Percentiles rank a stretch among this genome's conserved stretches.
Evolutionary conservation across 2,113 vertebrate genomes (phyloP).

Genomic region (Girardinichthys multiradiatus): DNA sequence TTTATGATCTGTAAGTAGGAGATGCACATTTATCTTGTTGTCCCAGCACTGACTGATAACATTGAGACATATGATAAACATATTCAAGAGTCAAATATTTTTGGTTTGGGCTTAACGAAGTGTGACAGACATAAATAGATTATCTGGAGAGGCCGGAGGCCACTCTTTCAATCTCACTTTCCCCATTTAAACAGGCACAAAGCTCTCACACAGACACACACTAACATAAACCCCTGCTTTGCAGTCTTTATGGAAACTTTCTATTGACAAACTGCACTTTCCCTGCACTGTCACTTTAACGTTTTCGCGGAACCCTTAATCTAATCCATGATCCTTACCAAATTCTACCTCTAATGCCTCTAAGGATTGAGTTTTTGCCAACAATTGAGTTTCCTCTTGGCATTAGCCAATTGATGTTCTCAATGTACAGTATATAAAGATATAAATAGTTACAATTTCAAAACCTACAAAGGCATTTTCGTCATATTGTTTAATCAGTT

Average conservation of each 20-base stretch:
- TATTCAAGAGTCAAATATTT: slow-evolving; percentile 65
- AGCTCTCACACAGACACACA: neutral
- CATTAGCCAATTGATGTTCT: too few relatives aligned
- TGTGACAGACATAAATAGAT: slow-evolving; percentile 76
- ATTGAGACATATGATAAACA: slow-evolving; percentile 71
- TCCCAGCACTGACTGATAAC: slow-evolving; percentile 57
- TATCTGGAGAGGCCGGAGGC: slow-evolving; percentile 70
- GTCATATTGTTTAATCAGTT: too few relatives aligned
- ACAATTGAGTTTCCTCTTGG: too few relatives aligned
- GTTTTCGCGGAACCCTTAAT: neutral
- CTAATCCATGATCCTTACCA: too few relatives aligned
- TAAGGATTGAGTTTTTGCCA: too few relatives aligned
- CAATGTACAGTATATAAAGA: too few relatives aligned
- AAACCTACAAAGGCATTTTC: too few relatives aligned
- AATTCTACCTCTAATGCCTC: too few relatives aligned
- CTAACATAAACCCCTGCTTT: neutral
- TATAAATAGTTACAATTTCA: too few relatives aligned
- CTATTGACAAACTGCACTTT: neutral
- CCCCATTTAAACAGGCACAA: slow-evolving; percentile 14
- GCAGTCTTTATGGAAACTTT: neutral
- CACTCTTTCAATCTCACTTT: slow-evolving; percentile 22
- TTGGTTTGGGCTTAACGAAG: slow-evolving; percentile 71
- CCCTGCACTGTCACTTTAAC: neutral
- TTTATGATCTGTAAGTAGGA: slow-evolving; percentile 22
- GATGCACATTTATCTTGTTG: slow-evolving; percentile 39